A percentile compares a stretch with the other conserved stretches of the same genome.
Conservation (phyloP, 2,797 vertebrate species). For the Sebastolobus alascanus region DNA sequence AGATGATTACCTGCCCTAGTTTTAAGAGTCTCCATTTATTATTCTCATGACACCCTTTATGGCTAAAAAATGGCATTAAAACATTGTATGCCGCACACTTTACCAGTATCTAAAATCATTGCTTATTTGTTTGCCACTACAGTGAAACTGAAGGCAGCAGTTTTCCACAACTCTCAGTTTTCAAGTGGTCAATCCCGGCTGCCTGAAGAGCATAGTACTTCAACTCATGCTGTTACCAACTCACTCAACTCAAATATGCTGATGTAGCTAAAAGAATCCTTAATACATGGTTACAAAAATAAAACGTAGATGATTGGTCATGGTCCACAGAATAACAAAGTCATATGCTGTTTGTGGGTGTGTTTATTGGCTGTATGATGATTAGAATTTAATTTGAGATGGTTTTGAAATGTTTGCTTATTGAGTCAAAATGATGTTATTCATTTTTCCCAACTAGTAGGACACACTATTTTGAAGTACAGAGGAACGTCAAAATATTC, state of each 20-base stretch:
- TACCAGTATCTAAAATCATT: background rate
- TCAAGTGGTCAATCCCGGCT: background rate
- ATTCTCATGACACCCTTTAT: background rate
- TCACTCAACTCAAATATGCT: background rate
- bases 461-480: background rate
- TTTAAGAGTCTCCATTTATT: background rate
- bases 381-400: too few species aligned
- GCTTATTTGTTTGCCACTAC: background rate
- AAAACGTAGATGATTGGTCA: background rate
- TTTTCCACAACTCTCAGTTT: constrained; percentile 1
- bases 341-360: background rate
- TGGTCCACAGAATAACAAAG: background rate
- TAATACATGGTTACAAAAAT: background rate
- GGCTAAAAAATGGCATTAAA: background rate
- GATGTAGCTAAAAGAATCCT: background rate
- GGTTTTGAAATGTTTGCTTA: background rate
- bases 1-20: too few species aligned
- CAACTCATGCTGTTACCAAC: background rate
- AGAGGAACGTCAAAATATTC: background rate
- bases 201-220: background rate
- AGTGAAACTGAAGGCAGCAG: background rate
- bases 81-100: background rate
- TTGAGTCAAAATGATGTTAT: background rate
- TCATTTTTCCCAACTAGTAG: background rate
- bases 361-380: background rate